Conservation (phyloP, 1,140 invertebrate species). For the Pissodes strobi region DNA sequence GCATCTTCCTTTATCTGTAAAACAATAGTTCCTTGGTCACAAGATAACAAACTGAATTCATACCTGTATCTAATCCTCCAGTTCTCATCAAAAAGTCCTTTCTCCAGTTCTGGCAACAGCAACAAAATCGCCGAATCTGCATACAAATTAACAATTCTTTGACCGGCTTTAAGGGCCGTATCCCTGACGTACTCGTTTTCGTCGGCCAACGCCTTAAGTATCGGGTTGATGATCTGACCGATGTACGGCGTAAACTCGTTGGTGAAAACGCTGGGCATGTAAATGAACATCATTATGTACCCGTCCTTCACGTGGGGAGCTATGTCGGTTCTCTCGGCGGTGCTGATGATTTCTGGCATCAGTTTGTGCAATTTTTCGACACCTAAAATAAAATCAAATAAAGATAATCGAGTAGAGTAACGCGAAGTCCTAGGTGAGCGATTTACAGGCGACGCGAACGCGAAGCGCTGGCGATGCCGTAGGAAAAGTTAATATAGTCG, state of each 20-base stretch:
- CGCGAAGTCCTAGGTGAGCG: too few species aligned
- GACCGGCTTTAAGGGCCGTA: conserved; percentile 94
- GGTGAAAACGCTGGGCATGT: conserved; percentile 96
- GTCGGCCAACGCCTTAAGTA: conserved; percentile 96
- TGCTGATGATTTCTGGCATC: conserved; percentile 98
- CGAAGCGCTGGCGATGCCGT: too few species aligned
- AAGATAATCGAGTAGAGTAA: neutral
- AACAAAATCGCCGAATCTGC: conserved; percentile 94
- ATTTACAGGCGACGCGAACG: too few species aligned
- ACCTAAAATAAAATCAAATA: conserved; percentile 58
- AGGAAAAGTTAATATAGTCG: neutral
- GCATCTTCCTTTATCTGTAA: too few species aligned
- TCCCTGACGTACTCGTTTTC: conserved; percentile 99
- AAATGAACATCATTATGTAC: conserved; percentile 99
- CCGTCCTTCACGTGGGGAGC: conserved; percentile 98
- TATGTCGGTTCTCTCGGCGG: conserved; percentile 91
- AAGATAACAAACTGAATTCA: too few species aligned
- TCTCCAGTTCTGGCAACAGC: conserved; percentile 91
- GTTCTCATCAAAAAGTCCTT: conserved; percentile 93
- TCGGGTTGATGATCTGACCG: conserved; percentile 96
- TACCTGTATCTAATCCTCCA: conserved; percentile 94
- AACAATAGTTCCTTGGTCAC: too few species aligned
- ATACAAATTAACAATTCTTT: conserved; percentile 95
- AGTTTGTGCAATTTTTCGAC: conserved; percentile 93
- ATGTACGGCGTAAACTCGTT: conserved; percentile 96